Conservation (phyloP, 2,888 invertebrate species). For the Chrysolina oricalcia region DNA sequence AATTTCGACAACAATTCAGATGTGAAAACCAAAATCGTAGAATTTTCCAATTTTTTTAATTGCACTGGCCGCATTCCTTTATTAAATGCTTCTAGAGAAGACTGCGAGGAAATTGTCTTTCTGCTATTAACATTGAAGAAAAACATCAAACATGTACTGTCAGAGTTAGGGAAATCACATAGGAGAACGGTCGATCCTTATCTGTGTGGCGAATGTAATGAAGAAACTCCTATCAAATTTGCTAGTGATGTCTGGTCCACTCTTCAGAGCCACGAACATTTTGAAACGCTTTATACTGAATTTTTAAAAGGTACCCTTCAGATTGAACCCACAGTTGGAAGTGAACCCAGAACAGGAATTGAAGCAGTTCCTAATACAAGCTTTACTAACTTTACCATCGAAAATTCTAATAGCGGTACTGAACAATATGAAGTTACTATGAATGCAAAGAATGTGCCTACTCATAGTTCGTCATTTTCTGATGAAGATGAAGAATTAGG, state of each 20-base stretch:
- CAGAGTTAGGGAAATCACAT: constrained; percentile 49
- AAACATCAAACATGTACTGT: constrained; percentile 53
- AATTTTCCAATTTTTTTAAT: constrained; percentile 57
- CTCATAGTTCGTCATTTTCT: constrained; percentile 16
- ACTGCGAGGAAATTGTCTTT: constrained; percentile 52
- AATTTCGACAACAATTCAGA: constrained; percentile 24
- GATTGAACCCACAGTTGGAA: constrained; percentile 11
- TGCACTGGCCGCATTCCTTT: constrained; percentile 51
- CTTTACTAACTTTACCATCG: constrained; percentile 25
- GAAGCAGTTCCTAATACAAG: constrained; percentile 23
- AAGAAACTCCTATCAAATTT: constrained; percentile 48
- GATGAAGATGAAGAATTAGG: constrained; percentile 41
- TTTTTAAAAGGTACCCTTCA: constrained; percentile 43
- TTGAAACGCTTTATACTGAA: constrained; percentile 53
- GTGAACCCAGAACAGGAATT: background rate
- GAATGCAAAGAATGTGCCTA: constrained; percentile 17
- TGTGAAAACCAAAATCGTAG: constrained; percentile 49
- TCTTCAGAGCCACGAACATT: constrained; percentile 59
- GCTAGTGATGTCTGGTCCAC: constrained; percentile 56
- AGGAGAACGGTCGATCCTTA: constrained; percentile 42
- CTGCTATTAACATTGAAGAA: constrained; percentile 57
- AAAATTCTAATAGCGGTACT: constrained; percentile 50
- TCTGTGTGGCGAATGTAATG: constrained; percentile 55
- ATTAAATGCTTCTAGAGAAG: constrained; percentile 44
- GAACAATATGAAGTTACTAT: constrained; percentile 44